A percentile compares a stretch with the other conserved stretches of the same genome.
These are phyloP conservation scores for Temnothorax curvispinosus DNA, from an alignment of 1,140 invertebrate species.

Conservation along the genomic window DNA sequence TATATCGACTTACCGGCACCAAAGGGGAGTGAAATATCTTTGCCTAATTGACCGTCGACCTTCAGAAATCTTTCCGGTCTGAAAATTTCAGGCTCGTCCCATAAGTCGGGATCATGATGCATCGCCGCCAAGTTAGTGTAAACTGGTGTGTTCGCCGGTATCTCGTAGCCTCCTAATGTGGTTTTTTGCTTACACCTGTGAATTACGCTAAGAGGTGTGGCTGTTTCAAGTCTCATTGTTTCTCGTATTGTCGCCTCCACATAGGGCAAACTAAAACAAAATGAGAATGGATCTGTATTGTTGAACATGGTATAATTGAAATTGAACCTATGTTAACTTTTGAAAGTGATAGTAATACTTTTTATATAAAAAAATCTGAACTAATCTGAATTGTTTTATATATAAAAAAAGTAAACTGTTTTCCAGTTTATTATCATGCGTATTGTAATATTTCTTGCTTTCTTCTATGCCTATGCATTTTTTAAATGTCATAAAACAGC, in stretches of 20 bases:
- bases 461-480: no score
- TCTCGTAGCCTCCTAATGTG: slow-evolving; percentile 84
- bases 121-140: slow-evolving; percentile 86
- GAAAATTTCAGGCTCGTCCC: slow-evolving; percentile 90
- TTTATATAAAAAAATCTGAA: no score
- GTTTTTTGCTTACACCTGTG: slow-evolving; percentile 84
- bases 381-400: no score
- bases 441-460: no score
- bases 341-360: no score
- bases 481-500: no score
- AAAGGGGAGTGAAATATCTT: slow-evolving; percentile 86
- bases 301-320: not conserved
- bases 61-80: slow-evolving; percentile 88
- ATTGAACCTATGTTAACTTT: no score
- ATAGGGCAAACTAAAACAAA: slow-evolving; percentile 86
- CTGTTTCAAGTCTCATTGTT: slow-evolving; percentile 85
- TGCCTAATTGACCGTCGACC: slow-evolving; percentile 80
- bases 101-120: slow-evolving; percentile 87
- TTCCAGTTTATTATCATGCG: not conserved
- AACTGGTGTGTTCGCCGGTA: slow-evolving; percentile 86
- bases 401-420: not conserved
- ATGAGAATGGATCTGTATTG: not conserved
- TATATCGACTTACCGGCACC: slow-evolving; percentile 85
- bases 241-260: slow-evolving; percentile 88
- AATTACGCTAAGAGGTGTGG: slow-evolving; percentile 86